Conservation (phyloP, 92 coral and sea anemone genomes). For the Isaurus tuberculatus region DNA sequence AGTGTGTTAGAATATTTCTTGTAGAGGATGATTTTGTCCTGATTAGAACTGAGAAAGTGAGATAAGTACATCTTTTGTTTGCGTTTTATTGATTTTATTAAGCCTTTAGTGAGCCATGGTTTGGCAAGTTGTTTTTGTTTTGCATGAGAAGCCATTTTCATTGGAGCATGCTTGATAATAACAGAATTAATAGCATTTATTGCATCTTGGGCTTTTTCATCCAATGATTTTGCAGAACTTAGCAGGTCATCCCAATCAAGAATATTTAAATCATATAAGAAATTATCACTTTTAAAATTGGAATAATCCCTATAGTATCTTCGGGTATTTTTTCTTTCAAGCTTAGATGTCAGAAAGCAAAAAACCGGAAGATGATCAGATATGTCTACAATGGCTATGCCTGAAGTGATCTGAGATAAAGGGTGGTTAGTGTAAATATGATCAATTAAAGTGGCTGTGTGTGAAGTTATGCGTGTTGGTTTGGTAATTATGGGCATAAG, state of each 20-base stretch:
- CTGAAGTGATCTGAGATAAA: background rate
- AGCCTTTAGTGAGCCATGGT: too few species aligned
- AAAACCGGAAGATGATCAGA: slow-evolving; percentile 50
- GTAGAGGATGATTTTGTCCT: slow-evolving; percentile 27
- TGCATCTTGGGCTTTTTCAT: slow-evolving; percentile 19
- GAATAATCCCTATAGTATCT: slow-evolving; percentile 11
- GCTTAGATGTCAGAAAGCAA: background rate
- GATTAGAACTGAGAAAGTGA: slow-evolving; percentile 25
- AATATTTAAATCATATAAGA: background rate
- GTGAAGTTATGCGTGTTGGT: slow-evolving; percentile 35
- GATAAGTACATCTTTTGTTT: too few species aligned
- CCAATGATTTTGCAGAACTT: background rate
- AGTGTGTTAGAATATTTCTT: slow-evolving; percentile 20
- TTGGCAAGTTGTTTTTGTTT: slow-evolving; percentile 46
- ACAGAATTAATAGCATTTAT: background rate
- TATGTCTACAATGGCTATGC: slow-evolving; percentile 27
- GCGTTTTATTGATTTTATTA: too few species aligned
- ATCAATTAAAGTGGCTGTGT: slow-evolving; percentile 33
- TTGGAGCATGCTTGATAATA: slow-evolving; percentile 38
- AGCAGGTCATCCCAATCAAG: background rate
- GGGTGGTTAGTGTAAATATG: slow-evolving; percentile 43
- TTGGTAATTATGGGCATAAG: slow-evolving; percentile 37
- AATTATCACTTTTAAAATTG: slow-evolving; percentile 4
- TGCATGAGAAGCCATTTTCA: background rate
- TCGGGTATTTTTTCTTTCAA: background rate